These are phyloP conservation scores for Microhierax caerulescens DNA, from an alignment of 2,797 vertebrate species.

Conservation along the genomic window DNA sequence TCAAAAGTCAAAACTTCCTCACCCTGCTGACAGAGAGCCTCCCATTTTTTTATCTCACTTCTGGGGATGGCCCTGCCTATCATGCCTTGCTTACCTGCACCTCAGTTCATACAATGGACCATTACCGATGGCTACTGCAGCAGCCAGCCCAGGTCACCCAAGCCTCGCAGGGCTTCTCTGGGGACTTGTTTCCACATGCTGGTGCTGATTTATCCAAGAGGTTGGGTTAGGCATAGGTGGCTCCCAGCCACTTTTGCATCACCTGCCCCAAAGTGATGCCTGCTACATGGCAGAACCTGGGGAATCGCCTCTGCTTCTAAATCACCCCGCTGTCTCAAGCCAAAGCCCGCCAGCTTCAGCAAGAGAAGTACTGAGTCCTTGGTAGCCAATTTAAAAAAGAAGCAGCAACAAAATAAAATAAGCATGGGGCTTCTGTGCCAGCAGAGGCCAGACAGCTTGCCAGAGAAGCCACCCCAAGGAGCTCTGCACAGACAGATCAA, in stretches of 20 bases:
- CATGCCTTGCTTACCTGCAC: no score
- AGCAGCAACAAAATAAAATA: background rate
- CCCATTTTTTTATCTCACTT: background rate
- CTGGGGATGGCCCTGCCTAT: background rate
- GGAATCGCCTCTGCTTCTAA: background rate
- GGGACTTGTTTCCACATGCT: background rate
- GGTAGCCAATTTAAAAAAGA: background rate
- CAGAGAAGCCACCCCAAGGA: background rate
- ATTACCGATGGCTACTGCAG: background rate
- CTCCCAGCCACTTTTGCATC: background rate
- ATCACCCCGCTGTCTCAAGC: background rate
- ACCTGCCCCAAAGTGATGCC: background rate
- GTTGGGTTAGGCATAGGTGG: background rate
- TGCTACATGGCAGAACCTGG: accelerated
- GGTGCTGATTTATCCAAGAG: background rate
- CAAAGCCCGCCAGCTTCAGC: background rate
- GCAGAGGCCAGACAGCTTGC: background rate
- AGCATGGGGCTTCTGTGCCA: background rate
- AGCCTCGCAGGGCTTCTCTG: background rate
- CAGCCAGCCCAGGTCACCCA: background rate
- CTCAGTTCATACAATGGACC: no score
- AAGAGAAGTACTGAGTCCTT: background rate
- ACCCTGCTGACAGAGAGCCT: background rate
- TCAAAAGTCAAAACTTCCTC: background rate
- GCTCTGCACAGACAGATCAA: background rate